phyloP scores from a whole-genome alignment of 2,888 invertebrate species.

The Hoplodrina blanda region DNA sequence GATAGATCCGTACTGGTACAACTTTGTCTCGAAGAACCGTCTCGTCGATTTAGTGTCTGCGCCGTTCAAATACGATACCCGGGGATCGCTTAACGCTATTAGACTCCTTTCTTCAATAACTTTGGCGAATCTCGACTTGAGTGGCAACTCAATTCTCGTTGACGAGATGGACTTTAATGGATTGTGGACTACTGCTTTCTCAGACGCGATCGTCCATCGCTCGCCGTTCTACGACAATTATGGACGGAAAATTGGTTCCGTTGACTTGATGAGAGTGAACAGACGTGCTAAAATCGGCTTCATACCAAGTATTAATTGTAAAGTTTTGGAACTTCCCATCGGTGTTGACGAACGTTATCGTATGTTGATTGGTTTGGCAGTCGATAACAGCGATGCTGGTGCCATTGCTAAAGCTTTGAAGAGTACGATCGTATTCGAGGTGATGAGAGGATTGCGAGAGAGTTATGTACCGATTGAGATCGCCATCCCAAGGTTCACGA shows the following conservation, averaged over 20 bases:
- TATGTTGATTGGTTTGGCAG: slow-evolving; percentile 29
- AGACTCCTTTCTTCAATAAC: slow-evolving; percentile 22
- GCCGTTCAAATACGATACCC: slow-evolving; percentile 23
- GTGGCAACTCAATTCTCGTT: slow-evolving; percentile 37
- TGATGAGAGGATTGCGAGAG: neutral
- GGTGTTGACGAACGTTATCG: slow-evolving; percentile 37
- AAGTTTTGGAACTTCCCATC: slow-evolving; percentile 35
- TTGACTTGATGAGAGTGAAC: slow-evolving; percentile 42
- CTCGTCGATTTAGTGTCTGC: slow-evolving; percentile 34
- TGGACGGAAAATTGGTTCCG: slow-evolving; percentile 15
- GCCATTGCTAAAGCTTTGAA: neutral
- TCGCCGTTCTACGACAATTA: slow-evolving; percentile 25
- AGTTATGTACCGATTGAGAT: slow-evolving; percentile 45
- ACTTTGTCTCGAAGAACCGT: slow-evolving; percentile 28
- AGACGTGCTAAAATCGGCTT: slow-evolving; percentile 16
- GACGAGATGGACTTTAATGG: slow-evolving; percentile 48
- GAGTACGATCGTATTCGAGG: slow-evolving; percentile 20
- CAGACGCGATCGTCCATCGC: slow-evolving; percentile 16
- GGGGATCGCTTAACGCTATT: slow-evolving; percentile 33
- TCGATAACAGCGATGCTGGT: neutral
- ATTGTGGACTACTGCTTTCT: slow-evolving; percentile 35
- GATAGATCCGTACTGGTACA: slow-evolving; percentile 31
- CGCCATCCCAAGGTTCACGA: slow-evolving; percentile 40
- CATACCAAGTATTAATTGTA: slow-evolving; percentile 17
- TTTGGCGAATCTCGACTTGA: slow-evolving; percentile 34